Percentiles rank a stretch among this genome's conserved stretches.
Evolutionary conservation across 2,888 invertebrate species (phyloP).

Genomic region (Sipha maydis): DNA sequence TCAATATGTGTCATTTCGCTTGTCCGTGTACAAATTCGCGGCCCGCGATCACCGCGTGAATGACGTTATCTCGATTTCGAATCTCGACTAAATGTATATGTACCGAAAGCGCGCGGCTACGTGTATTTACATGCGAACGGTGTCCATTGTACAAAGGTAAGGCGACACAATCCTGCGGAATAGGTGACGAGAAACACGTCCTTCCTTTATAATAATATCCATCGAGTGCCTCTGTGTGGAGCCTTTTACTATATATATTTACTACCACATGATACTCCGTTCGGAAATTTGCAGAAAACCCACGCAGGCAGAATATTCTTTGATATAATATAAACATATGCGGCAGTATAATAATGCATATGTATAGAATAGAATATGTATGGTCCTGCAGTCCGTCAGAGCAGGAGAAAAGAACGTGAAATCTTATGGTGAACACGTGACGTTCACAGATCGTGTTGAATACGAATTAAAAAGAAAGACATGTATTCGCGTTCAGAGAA

Average conservation of each 20-base stretch:
- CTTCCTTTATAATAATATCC: constrained; percentile 3
- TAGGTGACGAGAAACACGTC: constrained; percentile 28
- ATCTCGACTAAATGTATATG: constrained; percentile 23
- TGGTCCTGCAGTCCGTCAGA: background rate
- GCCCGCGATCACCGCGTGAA: constrained; percentile 14
- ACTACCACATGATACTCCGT: constrained; percentile 1
- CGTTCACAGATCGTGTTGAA: background rate
- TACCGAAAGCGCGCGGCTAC: background rate
- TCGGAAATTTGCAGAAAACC: constrained; percentile 31
- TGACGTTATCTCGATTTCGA: constrained; percentile 52
- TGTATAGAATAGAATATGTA: background rate
- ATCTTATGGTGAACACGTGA: background rate
- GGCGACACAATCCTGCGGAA: constrained; percentile 26
- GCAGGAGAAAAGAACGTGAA: background rate
- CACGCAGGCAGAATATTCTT: background rate
- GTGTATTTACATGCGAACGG: background rate
- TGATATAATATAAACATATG: background rate
- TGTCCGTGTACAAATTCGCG: background rate
- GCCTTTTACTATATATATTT: background rate
- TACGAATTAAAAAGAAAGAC: background rate
- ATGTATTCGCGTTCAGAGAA: too few species aligned
- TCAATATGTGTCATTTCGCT: constrained; percentile 44
- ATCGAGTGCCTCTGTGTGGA: background rate
- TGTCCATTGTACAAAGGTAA: constrained; percentile 14
- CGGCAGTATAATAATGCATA: background rate